Evolutionary conservation across 2,888 invertebrate genomes (phyloP).

Genomic region (Noctua janthe): DNA sequence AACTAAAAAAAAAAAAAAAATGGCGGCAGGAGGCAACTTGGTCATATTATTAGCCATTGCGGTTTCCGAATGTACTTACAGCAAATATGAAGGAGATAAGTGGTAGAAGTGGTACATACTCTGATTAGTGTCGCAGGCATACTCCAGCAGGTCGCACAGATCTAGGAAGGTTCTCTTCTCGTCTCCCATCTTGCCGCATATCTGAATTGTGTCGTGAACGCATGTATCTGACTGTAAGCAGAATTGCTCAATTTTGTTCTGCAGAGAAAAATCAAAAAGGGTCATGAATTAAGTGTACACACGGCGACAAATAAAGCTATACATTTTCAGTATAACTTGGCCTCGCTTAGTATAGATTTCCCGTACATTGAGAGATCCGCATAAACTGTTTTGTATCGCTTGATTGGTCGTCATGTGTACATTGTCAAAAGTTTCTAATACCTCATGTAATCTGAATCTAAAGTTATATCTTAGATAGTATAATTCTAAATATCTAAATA

Average conservation of each 20-base stretch:
- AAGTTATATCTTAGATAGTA: no score
- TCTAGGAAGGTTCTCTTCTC: constrained; percentile 82
- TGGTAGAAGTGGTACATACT: constrained; percentile 70
- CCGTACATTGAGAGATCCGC: no score
- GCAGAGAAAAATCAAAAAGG: constrained; percentile 49
- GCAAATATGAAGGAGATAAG: not conserved
- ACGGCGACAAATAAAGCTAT: no score
- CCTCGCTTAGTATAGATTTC: no score
- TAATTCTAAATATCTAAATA: no score
- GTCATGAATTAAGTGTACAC: not conserved
- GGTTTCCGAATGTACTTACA: not conserved
- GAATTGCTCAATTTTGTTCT: constrained; percentile 83
- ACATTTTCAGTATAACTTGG: no score
- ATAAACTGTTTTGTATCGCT: no score
- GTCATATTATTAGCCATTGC: not conserved
- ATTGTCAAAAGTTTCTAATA: no score
- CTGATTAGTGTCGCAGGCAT: constrained; percentile 81
- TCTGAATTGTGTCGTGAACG: constrained; percentile 83
- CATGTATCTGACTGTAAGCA: constrained; percentile 81
- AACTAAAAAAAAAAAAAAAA: no score
- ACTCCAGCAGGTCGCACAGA: constrained; percentile 84
- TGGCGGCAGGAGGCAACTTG: no score
- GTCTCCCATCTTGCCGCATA: constrained; percentile 83
- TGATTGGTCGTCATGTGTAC: no score
- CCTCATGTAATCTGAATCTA: no score